These are phyloP conservation scores for Megaustenia siamemsis DNA, from an alignment of 2,888 invertebrate species.

Conservation along the genomic window DNA sequence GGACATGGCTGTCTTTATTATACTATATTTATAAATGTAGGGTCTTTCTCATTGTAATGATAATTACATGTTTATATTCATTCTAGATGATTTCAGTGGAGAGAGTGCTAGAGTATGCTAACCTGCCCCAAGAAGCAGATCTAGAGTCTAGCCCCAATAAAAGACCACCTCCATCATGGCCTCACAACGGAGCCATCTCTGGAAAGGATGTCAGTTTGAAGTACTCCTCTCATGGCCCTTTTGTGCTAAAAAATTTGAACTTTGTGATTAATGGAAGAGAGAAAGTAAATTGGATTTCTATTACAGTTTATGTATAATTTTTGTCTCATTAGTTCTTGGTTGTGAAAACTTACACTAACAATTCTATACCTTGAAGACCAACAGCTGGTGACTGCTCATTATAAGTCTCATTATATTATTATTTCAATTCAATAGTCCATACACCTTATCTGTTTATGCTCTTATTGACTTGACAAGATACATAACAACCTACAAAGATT, in stretches of 20 bases:
- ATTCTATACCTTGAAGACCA: too few species aligned
- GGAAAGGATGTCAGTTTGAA: constrained; percentile 82
- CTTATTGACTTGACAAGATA: too few species aligned
- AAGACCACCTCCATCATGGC: constrained; percentile 80
- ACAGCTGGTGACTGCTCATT: too few species aligned
- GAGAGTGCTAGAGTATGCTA: constrained; percentile 89
- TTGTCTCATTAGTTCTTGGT: too few species aligned
- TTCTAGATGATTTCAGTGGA: constrained; percentile 86
- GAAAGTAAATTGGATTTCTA: constrained; percentile 81
- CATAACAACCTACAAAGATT: too few species aligned
- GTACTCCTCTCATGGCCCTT: constrained; percentile 86
- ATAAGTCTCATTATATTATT: too few species aligned
- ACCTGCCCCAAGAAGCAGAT: constrained; percentile 86
- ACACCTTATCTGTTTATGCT: too few species aligned
- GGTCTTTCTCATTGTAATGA: background rate
- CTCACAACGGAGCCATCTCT: constrained; percentile 76
- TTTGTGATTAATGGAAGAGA: constrained; percentile 80
- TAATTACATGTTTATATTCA: background rate
- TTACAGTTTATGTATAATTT: too few species aligned
- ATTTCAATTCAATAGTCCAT: too few species aligned
- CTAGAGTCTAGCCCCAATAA: constrained; percentile 82
- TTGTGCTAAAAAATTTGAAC: constrained; percentile 84
- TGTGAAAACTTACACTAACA: too few species aligned
- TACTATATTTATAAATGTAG: too few species aligned
- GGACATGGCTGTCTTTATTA: too few species aligned